Percentiles rank a stretch among this genome's conserved stretches.
Evolutionary conservation across 2,113 vertebrate genomes (phyloP).

Genomic region (Pomatostomus ruficeps): DNA sequence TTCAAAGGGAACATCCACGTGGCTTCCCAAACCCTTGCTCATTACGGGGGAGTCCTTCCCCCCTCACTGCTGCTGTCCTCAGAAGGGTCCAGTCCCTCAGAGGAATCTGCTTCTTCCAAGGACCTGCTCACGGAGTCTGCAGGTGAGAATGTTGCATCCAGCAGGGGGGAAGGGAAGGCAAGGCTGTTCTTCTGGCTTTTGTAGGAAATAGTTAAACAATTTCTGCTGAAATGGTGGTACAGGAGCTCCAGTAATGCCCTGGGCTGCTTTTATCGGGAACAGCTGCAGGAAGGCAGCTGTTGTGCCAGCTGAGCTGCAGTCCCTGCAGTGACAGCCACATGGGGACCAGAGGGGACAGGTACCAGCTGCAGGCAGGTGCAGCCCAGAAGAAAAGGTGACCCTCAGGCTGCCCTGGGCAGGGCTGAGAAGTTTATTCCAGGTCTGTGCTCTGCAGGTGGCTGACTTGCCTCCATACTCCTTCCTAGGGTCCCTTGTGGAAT

Average conservation of each 20-base stretch:
- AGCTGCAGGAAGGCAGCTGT: not conserved
- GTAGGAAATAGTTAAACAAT: not conserved
- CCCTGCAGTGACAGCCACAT: accelerated
- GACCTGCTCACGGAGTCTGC: conserved; percentile 62
- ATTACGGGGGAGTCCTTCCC: conserved; percentile 79
- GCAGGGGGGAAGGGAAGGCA: no score
- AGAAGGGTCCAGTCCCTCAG: conserved; percentile 62
- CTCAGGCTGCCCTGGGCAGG: not conserved
- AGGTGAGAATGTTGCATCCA: conserved; percentile 28
- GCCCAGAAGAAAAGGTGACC: not conserved
- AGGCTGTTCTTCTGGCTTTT: not conserved
- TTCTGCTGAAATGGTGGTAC: not conserved
- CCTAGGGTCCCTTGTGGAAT: accelerated
- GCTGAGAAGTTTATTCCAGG: not conserved
- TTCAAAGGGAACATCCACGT: conserved; percentile 80
- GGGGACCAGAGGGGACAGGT: accelerated
- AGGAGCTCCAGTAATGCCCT: not conserved
- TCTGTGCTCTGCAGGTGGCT: not conserved
- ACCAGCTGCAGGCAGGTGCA: not conserved
- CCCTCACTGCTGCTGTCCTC: conserved; percentile 55
- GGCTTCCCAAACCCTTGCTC: conserved; percentile 83
- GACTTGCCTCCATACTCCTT: not conserved
- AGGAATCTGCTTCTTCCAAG: conserved; percentile 76
- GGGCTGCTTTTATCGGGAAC: not conserved
- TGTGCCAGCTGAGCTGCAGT: not conserved